phyloP scores from a whole-genome alignment of 2,113 vertebrate species.

The Perca fluviatilis region DNA sequence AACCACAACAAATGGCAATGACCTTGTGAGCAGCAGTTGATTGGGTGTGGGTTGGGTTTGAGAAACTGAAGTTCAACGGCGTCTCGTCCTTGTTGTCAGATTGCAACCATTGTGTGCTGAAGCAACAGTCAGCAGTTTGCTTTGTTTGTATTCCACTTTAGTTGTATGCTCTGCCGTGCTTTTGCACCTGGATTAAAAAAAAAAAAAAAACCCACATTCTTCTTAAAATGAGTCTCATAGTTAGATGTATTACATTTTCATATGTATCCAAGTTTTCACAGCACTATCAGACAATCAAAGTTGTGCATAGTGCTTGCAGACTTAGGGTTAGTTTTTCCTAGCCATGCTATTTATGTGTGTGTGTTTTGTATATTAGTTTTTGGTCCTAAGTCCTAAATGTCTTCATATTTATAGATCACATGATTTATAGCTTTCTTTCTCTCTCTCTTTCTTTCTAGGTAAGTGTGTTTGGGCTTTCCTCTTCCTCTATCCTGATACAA shows the following conservation, averaged over 20 bases:
- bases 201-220: no score
- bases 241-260: not conserved
- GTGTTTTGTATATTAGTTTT: not conserved
- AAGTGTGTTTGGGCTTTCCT: slow-evolving; percentile 75
- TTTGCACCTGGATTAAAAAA: not conserved
- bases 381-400: slow-evolving; percentile 8
- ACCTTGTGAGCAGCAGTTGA: not conserved
- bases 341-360: not conserved
- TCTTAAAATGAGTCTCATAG: not conserved
- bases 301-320: not conserved
- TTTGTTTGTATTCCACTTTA: not conserved
- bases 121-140: not conserved
- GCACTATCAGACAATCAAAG: not conserved
- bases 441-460: slow-evolving; percentile 76
- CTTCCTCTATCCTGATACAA: slow-evolving; percentile 66
- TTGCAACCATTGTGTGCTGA: not conserved
- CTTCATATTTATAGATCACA: slow-evolving; percentile 13
- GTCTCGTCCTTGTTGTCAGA: not conserved
- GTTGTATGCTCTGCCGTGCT: not conserved
- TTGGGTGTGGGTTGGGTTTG: not conserved
- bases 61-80: not conserved
- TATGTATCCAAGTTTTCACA: not conserved
- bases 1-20: not conserved
- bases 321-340: not conserved
- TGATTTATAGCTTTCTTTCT: slow-evolving; percentile 56